Evolutionary conservation across 2,113 vertebrate genomes (phyloP), one percentile per base, ranked within the genome.

Genomic region (Nanorana parkeri): DNA sequence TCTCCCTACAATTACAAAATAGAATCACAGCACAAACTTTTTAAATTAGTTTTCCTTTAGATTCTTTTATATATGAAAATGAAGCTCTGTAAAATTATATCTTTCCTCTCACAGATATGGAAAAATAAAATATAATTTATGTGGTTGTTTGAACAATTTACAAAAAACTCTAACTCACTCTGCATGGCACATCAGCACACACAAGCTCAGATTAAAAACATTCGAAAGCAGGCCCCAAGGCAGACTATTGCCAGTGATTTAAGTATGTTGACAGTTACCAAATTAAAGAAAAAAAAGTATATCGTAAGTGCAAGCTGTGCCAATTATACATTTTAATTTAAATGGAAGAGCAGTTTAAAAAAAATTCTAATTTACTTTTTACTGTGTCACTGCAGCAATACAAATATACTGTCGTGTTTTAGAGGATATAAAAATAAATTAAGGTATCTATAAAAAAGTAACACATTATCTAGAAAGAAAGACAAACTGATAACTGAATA

Each of bases 291-390:
- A n/a, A 78, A 36, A 67, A 67, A 66, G 10, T 54, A 26, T 17
- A 67, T 56, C 20, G 17, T 41, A 77, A 77, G 63, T 24, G 36
- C 60, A 77, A 47, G 60, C 11, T 28, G 58, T 20, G 36, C 16
- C 75, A 77, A 80, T 69, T 67, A 68, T 68, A 36, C 21, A 21
- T 54, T 69, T 60, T 69, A 26, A 69, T 80, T 80, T 69, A 71
- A 69, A 68, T 61, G 60, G 29, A 23, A 56, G 32, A 17, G 17
- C 17, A 2, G 4, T 21, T 41, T 58, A 19, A 32, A 67, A 26
- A 51, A 60, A 68, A 58, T 15, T 23, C 2, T 78, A 68, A 58
- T 68, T 23, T 17, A 60, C 21, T 61, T 69, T 66, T 79, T 68
- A 79, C 65, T 28, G 36, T 63, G 60, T 78, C 66, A 5, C 32